Evolutionary conservation across 2,888 invertebrate genomes (phyloP).

Genomic region (Protonemura montana): DNA sequence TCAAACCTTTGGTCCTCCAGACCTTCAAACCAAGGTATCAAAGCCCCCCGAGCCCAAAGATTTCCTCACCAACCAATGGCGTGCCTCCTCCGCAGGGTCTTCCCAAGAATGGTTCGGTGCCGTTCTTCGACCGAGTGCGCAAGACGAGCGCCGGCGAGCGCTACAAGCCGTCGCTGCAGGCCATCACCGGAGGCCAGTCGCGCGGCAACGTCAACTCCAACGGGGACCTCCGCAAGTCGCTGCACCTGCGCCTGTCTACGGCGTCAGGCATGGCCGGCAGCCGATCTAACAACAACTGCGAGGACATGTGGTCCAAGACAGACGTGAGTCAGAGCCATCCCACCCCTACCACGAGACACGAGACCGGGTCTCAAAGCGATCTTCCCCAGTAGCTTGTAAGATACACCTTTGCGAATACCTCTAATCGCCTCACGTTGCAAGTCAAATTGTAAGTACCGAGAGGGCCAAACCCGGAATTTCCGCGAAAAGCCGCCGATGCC

Average conservation of each 20-base stretch:
- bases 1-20: no score
- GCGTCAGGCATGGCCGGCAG: conserved; percentile 67
- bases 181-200: conserved; percentile 76
- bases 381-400: no score
- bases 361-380: no score
- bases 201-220: conserved; percentile 79
- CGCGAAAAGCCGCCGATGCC: no score
- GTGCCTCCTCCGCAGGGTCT: conserved; percentile 1
- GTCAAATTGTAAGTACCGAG: no score
- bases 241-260: conserved; percentile 65
- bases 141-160: conserved; percentile 85
- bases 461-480: no score
- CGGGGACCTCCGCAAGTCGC: conserved; percentile 72
- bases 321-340: conserved; percentile 54
- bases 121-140: conserved; percentile 85
- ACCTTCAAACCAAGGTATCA: no score
- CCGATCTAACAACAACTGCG: conserved; percentile 65
- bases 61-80: no score
- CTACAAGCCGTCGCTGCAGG: conserved; percentile 83
- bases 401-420: no score
- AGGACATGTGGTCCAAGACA: conserved; percentile 57
- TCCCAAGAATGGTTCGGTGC: conserved; percentile 73
- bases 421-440: no score
- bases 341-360: no score
- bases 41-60: no score